Evolutionary conservation across 2,797 vertebrate genomes (phyloP), one percentile per base, ranked within the genome.

Genomic region (Gouania willdenowi): DNA sequence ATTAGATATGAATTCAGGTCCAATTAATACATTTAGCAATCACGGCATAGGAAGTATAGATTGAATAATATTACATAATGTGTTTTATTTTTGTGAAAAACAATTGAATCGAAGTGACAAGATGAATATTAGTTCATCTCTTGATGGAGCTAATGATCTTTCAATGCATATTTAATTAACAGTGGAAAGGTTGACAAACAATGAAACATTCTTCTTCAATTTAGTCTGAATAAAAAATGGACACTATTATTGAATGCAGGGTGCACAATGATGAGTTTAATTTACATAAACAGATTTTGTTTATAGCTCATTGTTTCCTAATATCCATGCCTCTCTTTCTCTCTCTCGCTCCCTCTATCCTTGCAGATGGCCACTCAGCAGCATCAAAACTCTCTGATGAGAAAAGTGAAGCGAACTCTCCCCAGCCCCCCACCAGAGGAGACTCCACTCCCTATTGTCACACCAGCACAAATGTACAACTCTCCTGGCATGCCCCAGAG

Each of bases 371-470:
- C 91, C 57, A 88, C 85, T 61, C 89, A 97, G 88, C 91, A 98
- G 86, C 90, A 89, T 52, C 89, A 91, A 81, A 95, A 93, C 75
- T 87, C 91, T 1, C 89, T 97, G 84, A 94, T 92, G 71, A 93
- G 93, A 79, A 99, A 99, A 89, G 91, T 99, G 78, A 99, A 99
- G 84, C 92, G 97, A 77, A 99, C 96, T 2, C 90, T 99, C 30
- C 97, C 97, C 56, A 99, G 95, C 77, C 95, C 97, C 2, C 97
- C 97, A n/a, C 94, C 97, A 30, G 95, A 98, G 67, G 95, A 99
- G 83, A 79, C 77, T 44, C 92, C 95, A 0, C 80, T 93, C 24
- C 94, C 95, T 26, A 91, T 90, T 73, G 89, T 92, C 32, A 93
- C 92, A 77, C 93, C 93, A 45, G 88, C 91, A 34, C 97, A 98